phyloP scores from a whole-genome alignment of 2,888 invertebrate genomes.

The Vesta saturnalis region DNA sequence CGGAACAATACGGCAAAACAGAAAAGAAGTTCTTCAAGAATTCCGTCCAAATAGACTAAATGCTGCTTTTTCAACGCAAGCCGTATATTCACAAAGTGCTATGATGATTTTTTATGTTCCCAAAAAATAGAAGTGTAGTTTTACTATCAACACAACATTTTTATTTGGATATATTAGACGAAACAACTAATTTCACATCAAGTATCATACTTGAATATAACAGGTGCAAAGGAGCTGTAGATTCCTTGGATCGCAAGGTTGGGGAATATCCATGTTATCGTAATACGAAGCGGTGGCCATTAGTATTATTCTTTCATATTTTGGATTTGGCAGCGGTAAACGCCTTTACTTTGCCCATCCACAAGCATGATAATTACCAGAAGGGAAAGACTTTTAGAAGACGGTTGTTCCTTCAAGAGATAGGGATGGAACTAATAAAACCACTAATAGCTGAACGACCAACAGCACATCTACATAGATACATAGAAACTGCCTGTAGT shows the following conservation, averaged over 20 bases:
- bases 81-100: not conserved
- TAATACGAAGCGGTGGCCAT: constrained; percentile 9
- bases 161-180: constrained; percentile 8
- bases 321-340: too few species aligned
- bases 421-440: too few species aligned
- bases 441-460: too few species aligned
- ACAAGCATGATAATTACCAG: constrained; percentile 4
- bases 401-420: too few species aligned
- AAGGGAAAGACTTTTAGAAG: too few species aligned
- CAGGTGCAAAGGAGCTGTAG: constrained; percentile 12
- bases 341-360: constrained; percentile 2
- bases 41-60: too few species aligned
- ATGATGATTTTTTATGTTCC: constrained; percentile 8
- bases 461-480: not conserved
- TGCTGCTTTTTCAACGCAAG: too few species aligned
- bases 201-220: not conserved
- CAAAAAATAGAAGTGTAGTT: constrained; percentile 12
- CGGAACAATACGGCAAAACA: not conserved
- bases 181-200: constrained; percentile 4
- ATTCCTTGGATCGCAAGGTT: too few species aligned
- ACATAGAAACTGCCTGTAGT: not conserved
- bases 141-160: constrained; percentile 6
- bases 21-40: too few species aligned
- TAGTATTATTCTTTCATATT: constrained; percentile 11
- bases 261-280: not conserved